Evolutionary conservation across 64 coral and sea anemone genomes (phyloP), one percentile per base, ranked within the genome.

Genomic region (Hydrozoanthus tunicans): DNA sequence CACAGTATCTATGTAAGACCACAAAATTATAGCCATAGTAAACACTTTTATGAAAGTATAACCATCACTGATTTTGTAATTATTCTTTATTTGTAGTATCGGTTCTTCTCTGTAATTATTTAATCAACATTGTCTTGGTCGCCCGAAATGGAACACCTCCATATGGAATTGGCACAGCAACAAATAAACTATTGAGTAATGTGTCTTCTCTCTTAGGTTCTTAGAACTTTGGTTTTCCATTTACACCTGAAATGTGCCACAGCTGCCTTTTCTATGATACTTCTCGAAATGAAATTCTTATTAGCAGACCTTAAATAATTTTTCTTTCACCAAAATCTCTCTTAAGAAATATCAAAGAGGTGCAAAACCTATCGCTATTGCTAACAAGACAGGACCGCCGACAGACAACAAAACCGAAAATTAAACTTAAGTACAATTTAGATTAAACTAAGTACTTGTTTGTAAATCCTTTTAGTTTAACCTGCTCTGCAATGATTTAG

Each of bases 341-440:
- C 69, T 25, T 57, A 70, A 88, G 23, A 17, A 51, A 43, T 43
- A 43, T 66, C 68, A 88, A 61, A 60, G 25, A 88, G 84, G 84
- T 88, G 84, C 69, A 12, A 88, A 75, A 88, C 59, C 68, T 74
- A 69, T 88, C 84, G 74, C 55, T 11, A 9, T 17, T 88, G 84
- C 84, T 88, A 88, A 88, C 84, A 88, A 88, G 84, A 88, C 23
- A 11, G 26, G 84, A 74, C 69, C 84, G 54, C 84, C 84, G 69
- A 88, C 84, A 43, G 69, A 74, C 6, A 53, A 71, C 57, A 6
- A 13, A 17, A 13, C 73, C 9, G 11, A 9, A 72, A 86, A 26
- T 58, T 32, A 1, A 88, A 43, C 11, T 12, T 4, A 43, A 73
- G 10, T 59, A 72, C 25, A 25, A 43, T 20, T 32, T 73, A 61